Conservation (phyloP, 1,140 invertebrate genomes). For the Lasaia peninsularis region DNA sequence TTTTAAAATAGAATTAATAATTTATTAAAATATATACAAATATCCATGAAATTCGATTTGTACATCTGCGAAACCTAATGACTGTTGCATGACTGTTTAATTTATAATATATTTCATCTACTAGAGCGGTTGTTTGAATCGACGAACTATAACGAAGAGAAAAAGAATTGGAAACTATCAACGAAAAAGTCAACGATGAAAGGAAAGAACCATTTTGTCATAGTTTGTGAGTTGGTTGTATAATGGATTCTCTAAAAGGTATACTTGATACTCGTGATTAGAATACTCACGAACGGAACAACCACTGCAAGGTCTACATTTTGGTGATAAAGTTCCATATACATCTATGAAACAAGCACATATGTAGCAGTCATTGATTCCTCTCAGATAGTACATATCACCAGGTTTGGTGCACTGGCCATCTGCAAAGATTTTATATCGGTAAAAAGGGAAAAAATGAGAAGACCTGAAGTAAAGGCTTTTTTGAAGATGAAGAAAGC, state of each 20-base stretch:
- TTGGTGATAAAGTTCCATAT: constrained; percentile 31
- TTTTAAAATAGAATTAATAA: background rate
- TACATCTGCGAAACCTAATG: too few relatives aligned
- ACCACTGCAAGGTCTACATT: constrained; percentile 40
- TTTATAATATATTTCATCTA: too few relatives aligned
- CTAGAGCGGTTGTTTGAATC: too few relatives aligned
- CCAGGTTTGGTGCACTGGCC: constrained; percentile 34
- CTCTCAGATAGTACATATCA: constrained; percentile 42
- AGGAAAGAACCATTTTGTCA: too few relatives aligned
- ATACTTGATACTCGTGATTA: constrained; percentile 3
- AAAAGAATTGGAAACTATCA: too few relatives aligned
- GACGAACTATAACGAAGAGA: too few relatives aligned
- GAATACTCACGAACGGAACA: constrained; percentile 32
- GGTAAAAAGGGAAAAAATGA: background rate
- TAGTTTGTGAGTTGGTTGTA: background rate
- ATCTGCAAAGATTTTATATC: constrained; percentile 11
- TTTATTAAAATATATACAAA: too few relatives aligned
- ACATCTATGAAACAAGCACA: constrained; percentile 41
- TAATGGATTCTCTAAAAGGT: background rate
- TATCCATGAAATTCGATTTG: too few relatives aligned
- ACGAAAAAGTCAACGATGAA: too few relatives aligned
- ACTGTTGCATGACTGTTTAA: too few relatives aligned
- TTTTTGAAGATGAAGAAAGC: background rate
- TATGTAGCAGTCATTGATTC: constrained; percentile 29
- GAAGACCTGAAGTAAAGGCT: background rate